These are phyloP conservation scores for Augochlora pura DNA, from an alignment of 1,140 invertebrate species.

Conservation along the genomic window DNA sequence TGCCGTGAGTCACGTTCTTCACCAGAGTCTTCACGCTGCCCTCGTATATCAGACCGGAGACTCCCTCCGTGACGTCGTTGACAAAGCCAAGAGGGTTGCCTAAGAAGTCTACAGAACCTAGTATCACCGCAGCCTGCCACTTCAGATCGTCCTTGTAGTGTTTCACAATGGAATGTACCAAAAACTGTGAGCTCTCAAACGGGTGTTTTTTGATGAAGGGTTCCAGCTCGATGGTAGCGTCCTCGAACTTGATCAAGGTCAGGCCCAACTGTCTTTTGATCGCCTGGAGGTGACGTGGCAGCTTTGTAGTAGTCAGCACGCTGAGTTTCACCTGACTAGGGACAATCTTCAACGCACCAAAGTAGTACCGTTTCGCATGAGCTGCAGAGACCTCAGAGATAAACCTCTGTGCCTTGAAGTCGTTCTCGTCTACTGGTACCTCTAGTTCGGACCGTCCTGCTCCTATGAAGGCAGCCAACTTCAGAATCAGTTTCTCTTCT, in stretches of 20 bases:
- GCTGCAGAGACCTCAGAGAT: conserved; percentile 90
- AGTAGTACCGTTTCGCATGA: conserved; percentile 93
- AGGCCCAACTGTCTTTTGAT: conserved; percentile 94
- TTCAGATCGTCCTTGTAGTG: conserved; percentile 95
- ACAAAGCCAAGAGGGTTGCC: conserved; percentile 98
- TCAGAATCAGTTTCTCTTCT: conserved; percentile 93
- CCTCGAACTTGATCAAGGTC: conserved; percentile 96
- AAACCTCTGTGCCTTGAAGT: conserved; percentile 87
- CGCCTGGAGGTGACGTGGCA: conserved; percentile 86
- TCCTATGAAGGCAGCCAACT: conserved; percentile 88
- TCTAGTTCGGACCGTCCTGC: conserved; percentile 75
- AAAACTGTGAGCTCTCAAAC: conserved; percentile 92
- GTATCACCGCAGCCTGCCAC: conserved; percentile 96
- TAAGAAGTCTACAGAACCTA: conserved; percentile 98
- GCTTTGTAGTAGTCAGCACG: conserved; percentile 90
- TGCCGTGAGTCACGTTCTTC: conserved; percentile 97
- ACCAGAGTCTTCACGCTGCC: conserved; percentile 94
- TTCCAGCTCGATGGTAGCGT: conserved; percentile 95
- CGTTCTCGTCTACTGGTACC: conserved; percentile 84
- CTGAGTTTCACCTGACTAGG: conserved; percentile 91
- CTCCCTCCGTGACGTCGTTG: conserved; percentile 96
- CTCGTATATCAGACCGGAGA: conserved; percentile 94
- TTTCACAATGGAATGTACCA: conserved; percentile 88
- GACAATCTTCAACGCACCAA: conserved; percentile 91
- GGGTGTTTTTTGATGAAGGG: conserved; percentile 91